These are phyloP conservation scores for Aphis craccivora DNA, from an alignment of 1,140 invertebrate genomes.

Conservation along the genomic window DNA sequence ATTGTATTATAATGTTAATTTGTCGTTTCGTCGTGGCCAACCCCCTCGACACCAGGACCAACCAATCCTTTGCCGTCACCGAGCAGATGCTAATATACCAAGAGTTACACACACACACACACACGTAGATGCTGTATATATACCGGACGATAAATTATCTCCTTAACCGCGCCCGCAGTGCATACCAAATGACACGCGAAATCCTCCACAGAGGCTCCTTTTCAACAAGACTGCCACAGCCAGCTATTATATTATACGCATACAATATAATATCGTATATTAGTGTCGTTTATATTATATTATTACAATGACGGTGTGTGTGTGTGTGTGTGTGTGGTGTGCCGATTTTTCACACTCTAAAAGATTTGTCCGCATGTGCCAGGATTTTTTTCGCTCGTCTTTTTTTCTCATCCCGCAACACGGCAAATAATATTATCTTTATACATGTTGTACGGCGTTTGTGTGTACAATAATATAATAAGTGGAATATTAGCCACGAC, in stretches of 20 bases:
- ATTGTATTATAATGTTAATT: background rate
- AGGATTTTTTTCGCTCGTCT: background rate
- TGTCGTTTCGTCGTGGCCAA: background rate
- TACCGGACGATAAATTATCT: conserved; percentile 46
- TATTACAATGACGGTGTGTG: background rate
- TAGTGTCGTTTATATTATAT: background rate
- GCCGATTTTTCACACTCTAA: conserved; percentile 53
- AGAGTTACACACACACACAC: too few species aligned
- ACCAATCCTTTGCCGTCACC: conserved; percentile 51
- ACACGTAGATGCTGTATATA: background rate
- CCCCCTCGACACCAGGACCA: background rate
- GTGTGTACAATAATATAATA: background rate
- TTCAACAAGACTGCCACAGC: background rate
- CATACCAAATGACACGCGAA: background rate
- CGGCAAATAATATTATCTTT: background rate
- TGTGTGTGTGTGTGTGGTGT: background rate
- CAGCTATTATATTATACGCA: background rate
- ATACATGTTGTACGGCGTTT: background rate
- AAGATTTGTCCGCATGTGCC: conserved; percentile 34
- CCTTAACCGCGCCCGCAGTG: background rate
- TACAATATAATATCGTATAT: background rate
- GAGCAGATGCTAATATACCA: conserved; percentile 28
- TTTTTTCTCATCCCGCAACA: background rate
- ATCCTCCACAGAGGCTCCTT: background rate
- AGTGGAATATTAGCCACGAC: conserved; percentile 27